phyloP scores from a whole-genome alignment of 2,888 invertebrate species.

The Drosophila mulleri region DNA sequence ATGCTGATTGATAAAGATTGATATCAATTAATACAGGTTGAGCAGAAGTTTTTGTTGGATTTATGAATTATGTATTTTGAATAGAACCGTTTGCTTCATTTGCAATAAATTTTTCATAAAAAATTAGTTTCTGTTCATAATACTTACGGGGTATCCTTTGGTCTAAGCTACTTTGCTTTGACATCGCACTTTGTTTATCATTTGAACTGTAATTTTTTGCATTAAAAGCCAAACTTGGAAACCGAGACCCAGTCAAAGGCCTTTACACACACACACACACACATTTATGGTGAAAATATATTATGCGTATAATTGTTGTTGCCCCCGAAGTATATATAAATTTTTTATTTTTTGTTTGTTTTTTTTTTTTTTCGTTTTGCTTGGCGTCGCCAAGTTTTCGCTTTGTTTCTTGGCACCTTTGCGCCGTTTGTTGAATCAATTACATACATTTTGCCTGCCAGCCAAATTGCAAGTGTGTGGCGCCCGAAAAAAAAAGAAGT shows the following conservation, averaged over 20 bases:
- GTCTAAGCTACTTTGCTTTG: background rate
- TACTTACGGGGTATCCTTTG: conserved; percentile 2
- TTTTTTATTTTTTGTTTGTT: conserved; percentile 1
- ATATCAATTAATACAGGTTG: too few species aligned
- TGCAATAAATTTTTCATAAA: background rate
- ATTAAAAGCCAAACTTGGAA: conserved; percentile 15
- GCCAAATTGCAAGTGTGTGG: conserved; percentile 56
- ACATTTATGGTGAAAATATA: conserved; percentile 71
- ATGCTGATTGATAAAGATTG: too few species aligned
- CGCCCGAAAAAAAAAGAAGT: conserved; percentile 20
- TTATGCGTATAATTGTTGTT: conserved; percentile 78
- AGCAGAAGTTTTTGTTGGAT: background rate
- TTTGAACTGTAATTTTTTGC: conserved; percentile 16
- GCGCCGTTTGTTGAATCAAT: conserved; percentile 74
- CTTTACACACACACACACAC: background rate
- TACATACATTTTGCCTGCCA: conserved; percentile 64
- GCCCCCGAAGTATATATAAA: conserved; percentile 38
- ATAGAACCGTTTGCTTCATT: too few species aligned
- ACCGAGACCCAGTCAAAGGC: conserved; percentile 18
- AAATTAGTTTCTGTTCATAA: background rate
- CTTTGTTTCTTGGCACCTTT: conserved; percentile 73
- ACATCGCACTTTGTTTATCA: conserved; percentile 9
- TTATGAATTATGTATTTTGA: background rate
- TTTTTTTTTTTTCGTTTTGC: background rate
- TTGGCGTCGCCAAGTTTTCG: conserved; percentile 56